Evolutionary conservation across 2,888 invertebrate genomes (phyloP).

Genomic region (Hypomecis punctinalis): DNA sequence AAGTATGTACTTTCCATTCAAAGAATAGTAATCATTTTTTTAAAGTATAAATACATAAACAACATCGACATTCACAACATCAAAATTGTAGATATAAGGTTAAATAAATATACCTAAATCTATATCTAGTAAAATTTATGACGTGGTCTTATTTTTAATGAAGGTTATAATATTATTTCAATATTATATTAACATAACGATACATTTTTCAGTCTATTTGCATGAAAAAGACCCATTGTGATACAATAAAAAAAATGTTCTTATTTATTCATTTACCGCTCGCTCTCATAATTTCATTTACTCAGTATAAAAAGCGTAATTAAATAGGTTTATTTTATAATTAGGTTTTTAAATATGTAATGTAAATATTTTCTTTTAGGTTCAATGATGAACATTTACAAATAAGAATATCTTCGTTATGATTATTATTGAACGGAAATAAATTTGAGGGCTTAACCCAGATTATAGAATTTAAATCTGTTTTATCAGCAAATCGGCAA

Average conservation of each 20-base stretch:
- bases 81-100: constrained; percentile 18
- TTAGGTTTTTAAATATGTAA: not conserved
- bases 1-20: constrained; percentile 12
- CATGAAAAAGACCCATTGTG: constrained; percentile 18
- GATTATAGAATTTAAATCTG: not conserved
- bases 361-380: not conserved
- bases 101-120: constrained; percentile 27
- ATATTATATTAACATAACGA: constrained; percentile 7
- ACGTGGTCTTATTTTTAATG: not conserved
- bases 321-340: constrained; percentile 3
- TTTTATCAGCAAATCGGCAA: not conserved
- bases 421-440: not conserved
- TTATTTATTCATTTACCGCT: not conserved
- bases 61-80: constrained; percentile 30
- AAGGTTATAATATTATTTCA: constrained; percentile 2
- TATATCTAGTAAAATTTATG: constrained; percentile 12
- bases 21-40: constrained; percentile 7
- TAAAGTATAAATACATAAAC: constrained; percentile 20
- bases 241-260: constrained; percentile 2
- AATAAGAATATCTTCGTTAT: not conserved
- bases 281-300: not conserved
- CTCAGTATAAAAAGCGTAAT: constrained; percentile 22
- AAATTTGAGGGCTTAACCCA: not conserved
- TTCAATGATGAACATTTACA: too few relatives aligned
- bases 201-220: constrained; percentile 25